Evolutionary conservation across 2,797 vertebrate species (phyloP).

Genomic region (Vespertilio murinus): DNA sequence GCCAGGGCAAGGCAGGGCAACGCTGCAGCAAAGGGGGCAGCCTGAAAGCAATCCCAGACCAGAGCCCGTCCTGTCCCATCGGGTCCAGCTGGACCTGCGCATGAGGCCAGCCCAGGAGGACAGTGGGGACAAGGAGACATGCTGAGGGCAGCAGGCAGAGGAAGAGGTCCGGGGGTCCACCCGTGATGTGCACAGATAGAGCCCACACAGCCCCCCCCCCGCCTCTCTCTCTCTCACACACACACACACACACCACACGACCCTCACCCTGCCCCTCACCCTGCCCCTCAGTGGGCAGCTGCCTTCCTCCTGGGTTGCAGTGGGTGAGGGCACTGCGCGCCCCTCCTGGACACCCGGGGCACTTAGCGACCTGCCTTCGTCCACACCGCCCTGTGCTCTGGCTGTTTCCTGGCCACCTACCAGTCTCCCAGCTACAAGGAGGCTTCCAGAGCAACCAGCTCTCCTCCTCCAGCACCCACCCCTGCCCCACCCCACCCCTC

Average conservation of each 20-base stretch:
- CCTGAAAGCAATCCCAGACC: constrained; percentile 51
- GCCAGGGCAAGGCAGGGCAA: not conserved
- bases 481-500: not conserved
- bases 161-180: not conserved
- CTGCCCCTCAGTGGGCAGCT: not conserved
- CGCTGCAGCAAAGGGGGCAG: not conserved
- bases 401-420: not conserved
- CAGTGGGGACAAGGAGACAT: not conserved
- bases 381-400: not conserved
- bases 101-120: not conserved
- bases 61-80: not conserved
- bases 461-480: not conserved
- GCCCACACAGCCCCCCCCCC: not conserved
- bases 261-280: too few species aligned
- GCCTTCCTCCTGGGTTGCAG: not conserved
- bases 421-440: not conserved
- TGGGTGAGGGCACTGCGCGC: not conserved
- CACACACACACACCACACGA: too few species aligned
- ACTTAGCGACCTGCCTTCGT: not conserved
- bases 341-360: not conserved
- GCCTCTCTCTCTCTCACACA: too few species aligned
- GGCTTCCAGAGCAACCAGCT: not conserved
- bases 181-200: not conserved
- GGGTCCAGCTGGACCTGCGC: not conserved
- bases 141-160: not conserved